phyloP scores from a whole-genome alignment of 2,113 vertebrate genomes.

The Brachypteracias leptosomus region DNA sequence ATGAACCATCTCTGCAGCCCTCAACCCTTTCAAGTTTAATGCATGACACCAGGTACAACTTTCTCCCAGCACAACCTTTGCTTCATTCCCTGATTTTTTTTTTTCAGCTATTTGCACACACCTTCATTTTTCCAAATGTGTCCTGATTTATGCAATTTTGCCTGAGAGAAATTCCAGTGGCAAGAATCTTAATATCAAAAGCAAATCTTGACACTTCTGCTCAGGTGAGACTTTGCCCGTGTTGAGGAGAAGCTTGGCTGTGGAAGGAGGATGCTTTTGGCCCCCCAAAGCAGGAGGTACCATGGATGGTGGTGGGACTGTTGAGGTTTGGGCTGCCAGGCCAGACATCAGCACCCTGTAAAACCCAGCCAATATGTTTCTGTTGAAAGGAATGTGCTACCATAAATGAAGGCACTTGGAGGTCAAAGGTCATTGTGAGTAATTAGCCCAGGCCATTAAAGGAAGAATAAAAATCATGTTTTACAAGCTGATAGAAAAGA shows the following conservation, averaged over 20 bases:
- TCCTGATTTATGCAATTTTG: rapidly evolving
- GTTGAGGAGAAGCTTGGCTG: background rate
- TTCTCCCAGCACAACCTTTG: background rate
- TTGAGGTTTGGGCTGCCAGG: slow-evolving; percentile 4
- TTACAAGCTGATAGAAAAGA: slow-evolving; percentile 80
- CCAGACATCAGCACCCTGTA: slow-evolving; percentile 71
- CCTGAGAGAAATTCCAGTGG: background rate
- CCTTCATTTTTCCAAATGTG: background rate
- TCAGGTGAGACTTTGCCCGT: background rate
- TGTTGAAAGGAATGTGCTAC: slow-evolving; percentile 73
- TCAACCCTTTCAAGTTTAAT: background rate
- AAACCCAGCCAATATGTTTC: slow-evolving; percentile 63
- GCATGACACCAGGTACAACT: background rate
- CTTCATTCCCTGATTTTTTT: background rate
- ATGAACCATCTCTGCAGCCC: background rate
- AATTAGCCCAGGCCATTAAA: slow-evolving; percentile 78
- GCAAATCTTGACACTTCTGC: background rate
- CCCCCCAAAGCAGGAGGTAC: background rate
- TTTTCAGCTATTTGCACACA: rapidly evolving
- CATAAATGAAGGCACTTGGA: slow-evolving; percentile 80
- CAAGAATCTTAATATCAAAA: background rate
- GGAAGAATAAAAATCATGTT: slow-evolving; percentile 81
- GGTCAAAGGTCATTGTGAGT: slow-evolving; percentile 72
- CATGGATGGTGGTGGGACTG: background rate
- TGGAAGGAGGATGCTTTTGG: background rate